A percentile compares a stretch with the other conserved stretches of the same genome.
These are phyloP conservation scores for Aphidius ervi DNA, from an alignment of 1,140 invertebrate species.

Conservation along the genomic window DNA sequence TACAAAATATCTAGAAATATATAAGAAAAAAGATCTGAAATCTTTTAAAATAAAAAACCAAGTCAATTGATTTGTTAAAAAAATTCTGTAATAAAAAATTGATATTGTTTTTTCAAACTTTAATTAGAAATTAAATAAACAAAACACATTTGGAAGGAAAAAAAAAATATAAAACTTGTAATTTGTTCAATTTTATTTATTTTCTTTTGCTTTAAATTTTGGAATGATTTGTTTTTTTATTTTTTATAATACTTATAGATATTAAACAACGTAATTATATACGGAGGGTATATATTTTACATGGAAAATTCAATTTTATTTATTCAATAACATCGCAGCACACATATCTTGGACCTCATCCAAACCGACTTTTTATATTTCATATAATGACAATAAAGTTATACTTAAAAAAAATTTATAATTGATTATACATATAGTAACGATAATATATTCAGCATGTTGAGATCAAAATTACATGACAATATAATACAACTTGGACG, in stretches of 20 bases:
- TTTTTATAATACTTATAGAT: slow-evolving; percentile 50
- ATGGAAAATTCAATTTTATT: slow-evolving; percentile 47
- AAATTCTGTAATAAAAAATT: too few species aligned
- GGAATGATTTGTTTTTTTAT: slow-evolving; percentile 37
- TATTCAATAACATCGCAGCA: slow-evolving; percentile 8
- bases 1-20: too few species aligned
- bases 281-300: slow-evolving; percentile 50
- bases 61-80: too few species aligned
- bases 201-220: too few species aligned
- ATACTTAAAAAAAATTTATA: background rate
- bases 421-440: slow-evolving; percentile 21
- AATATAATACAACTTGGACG: slow-evolving; percentile 10
- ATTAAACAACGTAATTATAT: slow-evolving; percentile 51
- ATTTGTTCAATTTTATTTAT: slow-evolving; percentile 19
- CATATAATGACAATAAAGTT: background rate
- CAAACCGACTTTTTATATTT: background rate
- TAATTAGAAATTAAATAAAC: too few species aligned
- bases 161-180: background rate
- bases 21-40: too few species aligned
- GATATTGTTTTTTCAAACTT: too few species aligned
- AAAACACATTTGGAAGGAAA: background rate
- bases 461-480: slow-evolving; percentile 15
- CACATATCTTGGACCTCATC: slow-evolving; percentile 11
- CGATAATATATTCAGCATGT: slow-evolving; percentile 10
- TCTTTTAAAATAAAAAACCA: too few species aligned